A percentile compares a stretch with the other conserved stretches of the same genome.
Conservation (phyloP, 92 coral and sea anemone species). For the Porites divaricata region DNA sequence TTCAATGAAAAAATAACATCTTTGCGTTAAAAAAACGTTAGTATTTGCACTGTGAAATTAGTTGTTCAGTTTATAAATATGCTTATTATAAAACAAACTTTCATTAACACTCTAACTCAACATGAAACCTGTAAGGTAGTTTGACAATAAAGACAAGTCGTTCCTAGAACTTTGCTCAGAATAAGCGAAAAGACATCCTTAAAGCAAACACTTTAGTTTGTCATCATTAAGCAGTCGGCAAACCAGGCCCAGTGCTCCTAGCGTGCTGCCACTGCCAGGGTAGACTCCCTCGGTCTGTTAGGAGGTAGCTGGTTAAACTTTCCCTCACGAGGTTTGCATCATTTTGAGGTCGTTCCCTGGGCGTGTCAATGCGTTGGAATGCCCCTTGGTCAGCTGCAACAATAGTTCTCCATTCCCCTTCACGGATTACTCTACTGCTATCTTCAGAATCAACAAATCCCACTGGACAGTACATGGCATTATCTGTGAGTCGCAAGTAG, state of each 20-base stretch:
- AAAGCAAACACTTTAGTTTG: too few relatives aligned
- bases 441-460: constrained; percentile 63
- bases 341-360: constrained; percentile 33
- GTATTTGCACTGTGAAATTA: too few relatives aligned
- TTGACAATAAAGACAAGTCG: too few relatives aligned
- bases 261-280: constrained; percentile 56
- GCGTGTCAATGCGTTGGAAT: constrained; percentile 28
- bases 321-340: constrained; percentile 33
- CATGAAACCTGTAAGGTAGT: too few relatives aligned
- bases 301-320: constrained; percentile 35
- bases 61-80: too few relatives aligned
- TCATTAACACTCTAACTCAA: too few relatives aligned
- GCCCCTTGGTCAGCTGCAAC: constrained; percentile 28
- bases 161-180: too few relatives aligned
- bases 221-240: too few relatives aligned
- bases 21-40: too few relatives aligned
- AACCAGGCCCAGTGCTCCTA: constrained; percentile 45
- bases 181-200: too few relatives aligned
- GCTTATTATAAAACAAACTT: too few relatives aligned
- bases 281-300: constrained; percentile 47
- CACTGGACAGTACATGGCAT: constrained; percentile 48
- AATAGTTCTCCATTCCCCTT: constrained; percentile 66
- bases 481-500: constrained; percentile 57
- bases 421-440: constrained; percentile 39
- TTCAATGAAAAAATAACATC: too few relatives aligned